Base-by-base conservation (phyloP, 2,797 vertebrate genomes). In the Kryptolebias ocellatus region DNA sequence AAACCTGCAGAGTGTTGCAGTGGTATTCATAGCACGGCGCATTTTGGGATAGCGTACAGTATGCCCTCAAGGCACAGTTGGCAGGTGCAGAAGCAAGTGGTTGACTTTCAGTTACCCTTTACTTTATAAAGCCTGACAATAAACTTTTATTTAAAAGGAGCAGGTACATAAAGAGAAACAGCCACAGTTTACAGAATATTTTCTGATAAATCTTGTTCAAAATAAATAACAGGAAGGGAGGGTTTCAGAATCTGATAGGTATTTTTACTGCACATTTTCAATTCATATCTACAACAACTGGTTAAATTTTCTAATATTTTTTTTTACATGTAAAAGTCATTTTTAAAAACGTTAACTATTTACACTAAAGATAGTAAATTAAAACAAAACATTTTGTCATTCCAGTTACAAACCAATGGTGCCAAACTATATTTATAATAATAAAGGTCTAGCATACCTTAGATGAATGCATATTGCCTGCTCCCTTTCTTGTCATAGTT, bases 81-180 rank as follows among this genome's bases (percentile, higher is more conserved):
- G 1, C n/a, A 63, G 57, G 28, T 60, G 69, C 45, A 66, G 53
- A 72, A 57, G 4, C 51, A 72, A 53, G 46, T 2, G 53, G 63
- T 58, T 66, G 67, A 73, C 60, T 73, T 79, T 75, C 34, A 56
- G 31, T 58, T 27, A 53, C 67, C 56, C 52, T 64, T 59, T 44
- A 8, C 47, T 42, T 52, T 4, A 49, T 52, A 31, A 16, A 59
- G 50, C 46, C 53, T 58, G 37, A 53, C 50, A 52, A 61, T 31
- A 56, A 68, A 56, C 20, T 50, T 65, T 50, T 37, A 60, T 64
- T 51, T 53, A 64, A 53, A 42, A 31, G 29, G 6, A 27, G 27
- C 2, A 12, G 3, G 14, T 49, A 42, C 63, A 54, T 39, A 63
- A 20, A 59, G 50, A 72, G 28, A 42, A 58, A 59, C 24, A 62